A percentile compares a stretch with the other conserved stretches of the same genome.
phyloP scores from a whole-genome alignment of 2,888 invertebrate genomes.

The Apodemia mormo region DNA sequence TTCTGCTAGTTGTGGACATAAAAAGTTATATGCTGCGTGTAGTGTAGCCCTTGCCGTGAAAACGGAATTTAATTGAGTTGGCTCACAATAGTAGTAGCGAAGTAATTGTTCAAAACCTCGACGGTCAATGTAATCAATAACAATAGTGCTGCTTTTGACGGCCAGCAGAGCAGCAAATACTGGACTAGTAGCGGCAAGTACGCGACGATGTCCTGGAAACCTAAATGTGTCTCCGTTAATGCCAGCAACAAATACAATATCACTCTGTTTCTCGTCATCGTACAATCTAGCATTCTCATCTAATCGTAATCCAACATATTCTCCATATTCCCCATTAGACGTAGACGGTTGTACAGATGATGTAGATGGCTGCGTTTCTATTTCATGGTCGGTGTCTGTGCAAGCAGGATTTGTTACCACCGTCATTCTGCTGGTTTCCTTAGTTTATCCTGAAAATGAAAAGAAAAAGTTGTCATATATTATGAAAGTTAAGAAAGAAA shows the following conservation, averaged over 20 bases:
- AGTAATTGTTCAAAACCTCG: constrained; percentile 85
- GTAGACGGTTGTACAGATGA: constrained; percentile 33
- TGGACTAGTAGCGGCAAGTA: constrained; percentile 83
- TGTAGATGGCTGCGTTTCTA: constrained; percentile 42
- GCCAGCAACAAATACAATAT: constrained; percentile 84
- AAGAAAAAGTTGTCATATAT: constrained; percentile 24
- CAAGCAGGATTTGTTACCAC: constrained; percentile 72
- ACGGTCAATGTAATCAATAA: constrained; percentile 83
- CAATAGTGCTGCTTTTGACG: constrained; percentile 67
- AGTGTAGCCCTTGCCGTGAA: constrained; percentile 86
- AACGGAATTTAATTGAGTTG: constrained; percentile 83
- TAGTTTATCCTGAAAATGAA: constrained; percentile 51
- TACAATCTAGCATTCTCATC: constrained; percentile 65
- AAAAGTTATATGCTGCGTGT: constrained; percentile 87
- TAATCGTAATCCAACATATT: constrained; percentile 41
- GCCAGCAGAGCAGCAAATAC: constrained; percentile 83
- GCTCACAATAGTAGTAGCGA: constrained; percentile 84
- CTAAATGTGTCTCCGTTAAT: constrained; percentile 84
- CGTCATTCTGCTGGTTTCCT: constrained; percentile 59
- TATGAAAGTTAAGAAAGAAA: too few species aligned
- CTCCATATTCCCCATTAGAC: constrained; percentile 29
- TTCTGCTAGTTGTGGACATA: constrained; percentile 86
- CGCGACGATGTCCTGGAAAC: constrained; percentile 85
- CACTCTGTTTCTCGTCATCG: constrained; percentile 80
- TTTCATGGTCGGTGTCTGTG: constrained; percentile 53